Evolutionary conservation across 2,888 invertebrate species (phyloP), one percentile per base, ranked within the genome.

Genomic region (Euplexia lucipara): DNA sequence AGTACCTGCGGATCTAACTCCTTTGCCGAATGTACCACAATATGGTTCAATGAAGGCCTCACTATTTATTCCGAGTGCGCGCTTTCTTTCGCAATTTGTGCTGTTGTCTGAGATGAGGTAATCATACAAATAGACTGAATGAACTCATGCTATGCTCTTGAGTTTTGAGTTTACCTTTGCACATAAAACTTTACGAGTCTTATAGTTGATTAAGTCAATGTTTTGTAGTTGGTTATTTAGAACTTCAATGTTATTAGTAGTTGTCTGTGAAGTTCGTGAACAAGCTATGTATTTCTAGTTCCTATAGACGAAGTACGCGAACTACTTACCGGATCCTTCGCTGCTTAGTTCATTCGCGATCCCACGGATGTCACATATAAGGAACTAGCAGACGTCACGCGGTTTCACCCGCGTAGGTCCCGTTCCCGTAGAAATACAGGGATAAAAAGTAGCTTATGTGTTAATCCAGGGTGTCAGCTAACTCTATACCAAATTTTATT

Each of bases 1-100:
- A 20, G 20, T 0, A n/a, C 37, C 22, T 10, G 16, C 0, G 30
- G 2, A 47, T n/a, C 5, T 22, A 26, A 12, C 4, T n/a, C 16
- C 8, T 34, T 39, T 18, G 7, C 9, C 8, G 26, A 0, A 2
- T 16, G 44, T 45, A 30, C 49, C 3, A 22, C 5, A 5, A 5
- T 5, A 26, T 5, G 26, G 1, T 30, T 16, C 30, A 61, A 54
- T 58, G 48, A 53, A 58, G 63, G 58, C 42, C 37, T 51, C 45
- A 64, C 51, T 64, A 71, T 71, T 77, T 71, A 77, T 58, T 77
- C 53, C 1, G 10, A 3, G 3, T 18, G 44, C 54, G 22, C 12
- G 20, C 37, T 70, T 70, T 57, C 62, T 44, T 71, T 61, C 62
- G 51, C 62, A 71, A 71, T 22, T 6, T 5, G 34, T 42, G 10